Evolutionary conservation across 2,888 invertebrate genomes (phyloP), one percentile per base, ranked within the genome.

Genomic region (Brachyopa scutellaris): DNA sequence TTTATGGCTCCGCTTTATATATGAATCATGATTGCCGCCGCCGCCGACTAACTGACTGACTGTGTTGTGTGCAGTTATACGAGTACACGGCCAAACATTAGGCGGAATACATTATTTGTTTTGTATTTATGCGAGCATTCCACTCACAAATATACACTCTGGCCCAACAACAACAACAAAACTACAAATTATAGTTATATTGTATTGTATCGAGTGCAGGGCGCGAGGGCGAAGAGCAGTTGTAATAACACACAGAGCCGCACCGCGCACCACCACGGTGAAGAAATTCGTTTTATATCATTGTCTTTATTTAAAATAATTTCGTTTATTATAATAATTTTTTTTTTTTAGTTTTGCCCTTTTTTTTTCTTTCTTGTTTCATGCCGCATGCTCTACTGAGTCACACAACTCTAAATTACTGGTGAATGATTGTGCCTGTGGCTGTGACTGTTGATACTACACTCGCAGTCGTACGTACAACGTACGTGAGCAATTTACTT

Each of bases 1-100:
- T 85, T 85, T 85, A 85, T 85, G 85, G 85, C 85, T 85, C 85
- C 85, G 82, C 82, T 82, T 82, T 82, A 82, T 82, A 82, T 77
- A 82, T 82, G 82, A 82, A 82, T 82, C 82, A 82, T 82, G 82
- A 77, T 77, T 82, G 82, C 70, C 80, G 74, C n/a, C n/a, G n/a
- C n/a, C n/a, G n/a, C n/a, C n/a, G n/a, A n/a, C n/a, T n/a, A n/a
- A 69, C 80, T 80, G 77, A 82, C 82, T 82, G 77, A 82, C 77
- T 72, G 82, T 76, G 69, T 70, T 70, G 17, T 61, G 57, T 47
- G 69, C 69, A 62, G 70, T 38, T 33, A 53, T 40, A 33, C 6
- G 26, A 59, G n/a, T n/a, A n/a, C 51, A 49, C 70, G 77, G 33
- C 70, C 77, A 77, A 82, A 70, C 80, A 82, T 82, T 77, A 82